Evolutionary conservation across 2,797 vertebrate genomes (phyloP).

Genomic region (Ceryle rudis): DNA sequence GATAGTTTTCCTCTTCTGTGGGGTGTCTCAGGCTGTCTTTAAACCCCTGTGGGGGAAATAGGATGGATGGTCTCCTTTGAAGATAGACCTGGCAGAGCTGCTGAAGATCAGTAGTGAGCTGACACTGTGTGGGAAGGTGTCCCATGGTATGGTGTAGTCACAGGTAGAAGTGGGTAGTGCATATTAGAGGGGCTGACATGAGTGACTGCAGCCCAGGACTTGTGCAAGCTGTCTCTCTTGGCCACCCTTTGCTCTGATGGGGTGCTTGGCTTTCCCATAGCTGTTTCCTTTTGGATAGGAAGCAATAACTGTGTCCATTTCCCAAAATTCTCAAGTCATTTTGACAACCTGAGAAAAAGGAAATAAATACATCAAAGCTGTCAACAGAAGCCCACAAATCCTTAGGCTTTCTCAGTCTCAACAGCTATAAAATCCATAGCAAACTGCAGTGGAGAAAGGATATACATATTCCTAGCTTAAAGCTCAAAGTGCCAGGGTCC

Average conservation of each 20-base stretch:
- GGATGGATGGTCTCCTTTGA: not conserved
- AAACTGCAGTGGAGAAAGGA: not conserved
- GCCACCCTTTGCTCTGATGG: not conserved
- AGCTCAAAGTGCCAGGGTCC: not conserved
- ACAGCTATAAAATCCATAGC: not conserved
- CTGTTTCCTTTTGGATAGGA: not conserved
- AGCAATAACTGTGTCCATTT: not conserved
- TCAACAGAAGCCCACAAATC: not conserved
- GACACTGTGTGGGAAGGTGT: not conserved
- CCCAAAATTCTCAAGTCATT: not conserved
- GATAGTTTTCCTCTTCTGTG: not conserved
- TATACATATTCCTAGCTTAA: not conserved
- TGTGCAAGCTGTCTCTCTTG: not conserved
- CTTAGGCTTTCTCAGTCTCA: not conserved
- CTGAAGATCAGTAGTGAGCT: not conserved
- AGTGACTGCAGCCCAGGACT: not conserved
- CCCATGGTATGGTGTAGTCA: not conserved
- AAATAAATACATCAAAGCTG: conserved; percentile 14
- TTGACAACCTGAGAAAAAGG: not conserved
- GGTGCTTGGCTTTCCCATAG: not conserved
- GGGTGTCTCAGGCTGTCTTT: not conserved
- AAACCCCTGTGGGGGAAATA: not conserved
- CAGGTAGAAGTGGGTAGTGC: not conserved
- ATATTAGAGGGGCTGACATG: not conserved
- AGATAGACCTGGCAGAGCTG: not conserved